Percentiles rank a stretch among this genome's conserved stretches.
Evolutionary conservation across 2,113 vertebrate species (phyloP).

Genomic region (Lophura nycthemera): DNA sequence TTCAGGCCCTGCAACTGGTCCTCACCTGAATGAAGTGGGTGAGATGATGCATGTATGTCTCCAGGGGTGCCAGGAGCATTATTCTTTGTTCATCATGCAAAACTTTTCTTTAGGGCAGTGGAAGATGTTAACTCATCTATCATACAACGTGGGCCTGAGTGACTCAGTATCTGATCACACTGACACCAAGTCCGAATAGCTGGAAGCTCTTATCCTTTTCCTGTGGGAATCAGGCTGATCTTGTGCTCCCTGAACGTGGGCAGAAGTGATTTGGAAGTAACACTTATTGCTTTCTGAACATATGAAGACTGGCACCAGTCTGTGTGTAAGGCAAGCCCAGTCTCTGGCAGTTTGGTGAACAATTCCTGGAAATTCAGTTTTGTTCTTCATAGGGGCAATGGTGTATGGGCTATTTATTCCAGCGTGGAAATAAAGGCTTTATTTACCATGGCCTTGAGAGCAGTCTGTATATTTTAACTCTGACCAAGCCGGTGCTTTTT

Average conservation of each 20-base stretch:
- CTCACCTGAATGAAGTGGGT: not conserved
- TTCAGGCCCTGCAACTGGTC: not conserved
- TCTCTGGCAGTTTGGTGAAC: not conserved
- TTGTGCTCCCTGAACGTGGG: not conserved
- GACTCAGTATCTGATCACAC: not conserved
- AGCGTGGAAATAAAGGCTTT: not conserved
- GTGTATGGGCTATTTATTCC: not conserved
- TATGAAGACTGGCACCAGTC: not conserved
- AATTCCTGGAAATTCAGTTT: not conserved
- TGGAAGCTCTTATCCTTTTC: not conserved
- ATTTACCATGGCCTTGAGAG: not conserved
- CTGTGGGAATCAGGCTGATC: not conserved
- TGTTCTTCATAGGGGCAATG: not conserved
- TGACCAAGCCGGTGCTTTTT: not conserved
- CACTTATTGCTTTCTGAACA: not conserved
- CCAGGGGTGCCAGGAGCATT: not conserved
- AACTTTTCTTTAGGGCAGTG: not conserved
- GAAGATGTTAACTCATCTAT: not conserved
- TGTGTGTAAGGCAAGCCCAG: not conserved
- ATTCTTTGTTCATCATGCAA: not conserved
- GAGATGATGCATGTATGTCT: not conserved
- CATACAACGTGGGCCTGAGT: rapidly evolving
- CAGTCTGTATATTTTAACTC: not conserved
- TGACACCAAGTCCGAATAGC: not conserved
- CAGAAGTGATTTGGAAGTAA: not conserved